phyloP scores from a whole-genome alignment of 2,113 vertebrate genomes.

The Sardina pilchardus region DNA sequence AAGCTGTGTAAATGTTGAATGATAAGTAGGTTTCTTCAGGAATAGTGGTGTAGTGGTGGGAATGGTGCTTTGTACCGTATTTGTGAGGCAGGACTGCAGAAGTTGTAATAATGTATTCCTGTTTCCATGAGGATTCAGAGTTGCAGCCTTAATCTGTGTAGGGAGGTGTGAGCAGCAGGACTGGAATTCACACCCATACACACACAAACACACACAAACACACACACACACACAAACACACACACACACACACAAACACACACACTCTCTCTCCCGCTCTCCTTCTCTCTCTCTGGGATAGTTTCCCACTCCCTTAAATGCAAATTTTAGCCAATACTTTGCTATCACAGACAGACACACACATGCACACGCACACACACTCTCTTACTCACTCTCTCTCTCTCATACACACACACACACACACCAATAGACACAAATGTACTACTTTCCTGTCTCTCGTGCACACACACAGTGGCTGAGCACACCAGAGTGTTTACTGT shows the following conservation, averaged over 20 bases:
- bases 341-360: too few relatives aligned
- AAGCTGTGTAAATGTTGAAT: neutral
- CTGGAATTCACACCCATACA: neutral
- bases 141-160: neutral
- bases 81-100: neutral
- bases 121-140: neutral
- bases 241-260: neutral
- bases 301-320: too few relatives aligned
- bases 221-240: neutral
- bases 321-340: too few relatives aligned
- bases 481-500: conserved; percentile 62
- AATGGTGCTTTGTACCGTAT: too few relatives aligned
- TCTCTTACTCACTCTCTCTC: too few relatives aligned
- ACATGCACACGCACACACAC: too few relatives aligned
- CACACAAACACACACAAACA: too few relatives aligned
- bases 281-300: too few relatives aligned
- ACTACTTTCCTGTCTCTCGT: neutral
- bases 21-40: neutral
- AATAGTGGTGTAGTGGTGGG: neutral
- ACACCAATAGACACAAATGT: conserved; percentile 37
- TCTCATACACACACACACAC: neutral
- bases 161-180: neutral
- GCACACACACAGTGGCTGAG: conserved; percentile 32
- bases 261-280: too few relatives aligned
- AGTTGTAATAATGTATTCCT: neutral